Percentiles rank a stretch among this genome's conserved stretches.
These are phyloP conservation scores for Stenurella melanura DNA, from an alignment of 2,888 invertebrate species.

Conservation along the genomic window DNA sequence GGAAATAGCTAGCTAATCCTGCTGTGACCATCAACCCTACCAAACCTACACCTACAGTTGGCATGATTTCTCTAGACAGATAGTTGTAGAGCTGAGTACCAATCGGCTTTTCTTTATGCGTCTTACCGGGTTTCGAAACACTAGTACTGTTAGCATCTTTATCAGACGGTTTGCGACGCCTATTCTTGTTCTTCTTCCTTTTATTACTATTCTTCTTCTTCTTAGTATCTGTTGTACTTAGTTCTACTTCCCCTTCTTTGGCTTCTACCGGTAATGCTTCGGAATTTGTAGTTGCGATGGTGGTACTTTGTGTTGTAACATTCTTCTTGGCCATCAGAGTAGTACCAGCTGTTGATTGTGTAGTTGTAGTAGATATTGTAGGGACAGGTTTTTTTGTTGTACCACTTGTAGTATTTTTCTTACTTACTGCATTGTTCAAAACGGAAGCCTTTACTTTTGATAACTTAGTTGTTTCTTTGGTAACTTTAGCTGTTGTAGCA, in stretches of 20 bases:
- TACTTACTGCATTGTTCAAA: slow-evolving; percentile 75
- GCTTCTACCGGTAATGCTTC: slow-evolving; percentile 64
- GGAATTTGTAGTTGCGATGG: slow-evolving; percentile 49
- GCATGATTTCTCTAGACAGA: slow-evolving; percentile 86
- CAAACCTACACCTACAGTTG: slow-evolving; percentile 85
- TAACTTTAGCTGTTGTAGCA: slow-evolving; percentile 52
- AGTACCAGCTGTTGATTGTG: slow-evolving; percentile 1
- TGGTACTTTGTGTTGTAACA: slow-evolving; percentile 44
- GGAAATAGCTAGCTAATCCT: slow-evolving; percentile 85
- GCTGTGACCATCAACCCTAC: slow-evolving; percentile 84
- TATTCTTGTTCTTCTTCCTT: slow-evolving; percentile 78
- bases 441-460: slow-evolving; percentile 80
- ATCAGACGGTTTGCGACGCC: slow-evolving; percentile 77
- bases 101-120: slow-evolving; percentile 76
- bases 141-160: slow-evolving; percentile 66
- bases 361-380: slow-evolving; percentile 38
- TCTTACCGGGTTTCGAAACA: slow-evolving; percentile 62
- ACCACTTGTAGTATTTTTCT: slow-evolving; percentile 40
- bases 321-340: neutral
- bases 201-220: slow-evolving; percentile 72
- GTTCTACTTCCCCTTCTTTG: slow-evolving; percentile 69
- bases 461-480: slow-evolving; percentile 60
- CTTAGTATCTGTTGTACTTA: slow-evolving; percentile 58
- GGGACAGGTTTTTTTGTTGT: slow-evolving; percentile 57
- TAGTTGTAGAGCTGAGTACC: slow-evolving; percentile 86